Evolutionary conservation across 1,140 invertebrate genomes (phyloP).

Genomic region (Holcopasites calliopsidis): DNA sequence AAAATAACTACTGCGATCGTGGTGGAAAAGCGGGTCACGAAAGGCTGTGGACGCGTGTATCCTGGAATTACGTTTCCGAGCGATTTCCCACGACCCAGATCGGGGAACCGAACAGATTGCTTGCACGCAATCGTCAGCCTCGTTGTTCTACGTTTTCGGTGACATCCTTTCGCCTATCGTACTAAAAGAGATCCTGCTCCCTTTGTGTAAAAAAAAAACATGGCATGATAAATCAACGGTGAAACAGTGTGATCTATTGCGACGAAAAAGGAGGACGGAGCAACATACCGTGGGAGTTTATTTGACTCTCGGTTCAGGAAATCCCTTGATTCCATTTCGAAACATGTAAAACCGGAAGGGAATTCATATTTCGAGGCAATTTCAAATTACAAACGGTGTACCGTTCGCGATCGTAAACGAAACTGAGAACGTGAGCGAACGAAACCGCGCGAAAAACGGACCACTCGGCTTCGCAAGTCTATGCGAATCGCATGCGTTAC

Average conservation of each 20-base stretch:
- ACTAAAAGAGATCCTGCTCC: not conserved
- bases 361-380: too few species aligned
- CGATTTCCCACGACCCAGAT: slow-evolving; percentile 33
- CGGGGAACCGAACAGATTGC: slow-evolving; percentile 26
- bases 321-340: too few species aligned
- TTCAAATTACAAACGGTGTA: too few species aligned
- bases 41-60: slow-evolving; percentile 29
- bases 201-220: not conserved
- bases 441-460: not conserved
- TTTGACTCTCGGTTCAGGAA: too few species aligned
- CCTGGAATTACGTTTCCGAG: slow-evolving; percentile 39
- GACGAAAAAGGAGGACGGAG: too few species aligned
- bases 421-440: too few species aligned
- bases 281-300: too few species aligned
- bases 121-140: slow-evolving; percentile 32
- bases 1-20: not conserved
- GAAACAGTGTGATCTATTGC: too few species aligned
- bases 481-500: slow-evolving; percentile 13
- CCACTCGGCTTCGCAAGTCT: not conserved
- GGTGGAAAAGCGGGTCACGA: slow-evolving; percentile 11
- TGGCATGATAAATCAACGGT: not conserved
- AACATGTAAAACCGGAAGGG: too few species aligned
- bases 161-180: slow-evolving; percentile 17
- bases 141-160: slow-evolving; percentile 14
- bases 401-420: too few species aligned